Evolutionary conservation across 1,140 invertebrate genomes (phyloP).

Genomic region (Drosophila ogumai): DNA sequence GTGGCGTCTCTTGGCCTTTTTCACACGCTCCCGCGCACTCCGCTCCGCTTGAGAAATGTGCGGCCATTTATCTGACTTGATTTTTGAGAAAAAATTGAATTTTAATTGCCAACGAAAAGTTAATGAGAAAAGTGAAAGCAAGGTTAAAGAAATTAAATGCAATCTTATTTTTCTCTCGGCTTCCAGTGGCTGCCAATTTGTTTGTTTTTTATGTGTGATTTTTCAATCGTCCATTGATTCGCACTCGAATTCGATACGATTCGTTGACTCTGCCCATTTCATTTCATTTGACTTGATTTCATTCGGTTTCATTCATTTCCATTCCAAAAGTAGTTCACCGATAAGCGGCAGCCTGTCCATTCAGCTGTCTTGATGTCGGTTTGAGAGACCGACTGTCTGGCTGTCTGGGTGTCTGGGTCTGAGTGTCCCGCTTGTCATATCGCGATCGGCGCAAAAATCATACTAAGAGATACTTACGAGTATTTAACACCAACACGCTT

Average conservation of each 20-base stretch:
- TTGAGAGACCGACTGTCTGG: constrained; percentile 18
- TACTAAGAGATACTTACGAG: constrained; percentile 62
- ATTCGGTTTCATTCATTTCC: constrained; percentile 61
- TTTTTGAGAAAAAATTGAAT: constrained; percentile 74
- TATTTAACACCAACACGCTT: constrained; percentile 74
- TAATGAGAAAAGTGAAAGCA: constrained; percentile 83
- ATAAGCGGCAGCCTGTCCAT: constrained; percentile 54
- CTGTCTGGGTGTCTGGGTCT: constrained; percentile 1
- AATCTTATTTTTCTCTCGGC: constrained; percentile 29
- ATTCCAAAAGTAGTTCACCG: constrained; percentile 73
- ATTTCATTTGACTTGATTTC: constrained; percentile 39
- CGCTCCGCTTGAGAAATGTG: constrained; percentile 56
- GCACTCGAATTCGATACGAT: constrained; percentile 44
- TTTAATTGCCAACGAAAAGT: constrained; percentile 83
- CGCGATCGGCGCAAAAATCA: constrained; percentile 69
- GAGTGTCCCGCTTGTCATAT: constrained; percentile 63
- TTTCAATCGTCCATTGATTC: constrained; percentile 72
- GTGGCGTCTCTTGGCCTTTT: constrained; percentile 59
- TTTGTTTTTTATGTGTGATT: constrained; percentile 53
- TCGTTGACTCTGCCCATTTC: constrained; percentile 43
- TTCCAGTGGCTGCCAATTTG: background rate
- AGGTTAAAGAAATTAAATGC: constrained; percentile 81
- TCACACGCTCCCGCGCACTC: constrained; percentile 72
- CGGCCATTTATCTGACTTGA: constrained; percentile 68
- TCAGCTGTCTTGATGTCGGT: constrained; percentile 30